A percentile compares a stretch with the other conserved stretches of the same genome.
Evolutionary conservation across 1,140 invertebrate genomes (phyloP).

Genomic region (Drosophila ironensis): DNA sequence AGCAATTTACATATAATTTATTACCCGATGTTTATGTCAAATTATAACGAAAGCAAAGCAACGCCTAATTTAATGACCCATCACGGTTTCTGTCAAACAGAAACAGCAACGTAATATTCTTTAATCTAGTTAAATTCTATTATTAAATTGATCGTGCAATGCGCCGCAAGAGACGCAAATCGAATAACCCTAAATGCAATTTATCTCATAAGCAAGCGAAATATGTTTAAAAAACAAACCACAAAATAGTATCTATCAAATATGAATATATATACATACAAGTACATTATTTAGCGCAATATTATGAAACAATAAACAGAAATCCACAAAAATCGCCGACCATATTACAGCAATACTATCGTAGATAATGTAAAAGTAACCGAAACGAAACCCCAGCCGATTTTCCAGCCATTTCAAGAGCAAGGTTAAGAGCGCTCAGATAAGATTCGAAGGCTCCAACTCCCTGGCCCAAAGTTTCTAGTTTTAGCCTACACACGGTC

Average conservation of each 20-base stretch:
- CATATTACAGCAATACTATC: conserved; percentile 3
- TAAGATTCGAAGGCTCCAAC: conserved; percentile 12
- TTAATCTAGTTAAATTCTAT: conserved; percentile 65
- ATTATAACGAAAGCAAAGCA: not conserved
- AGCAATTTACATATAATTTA: conserved; percentile 44
- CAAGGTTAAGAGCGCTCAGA: conserved; percentile 65
- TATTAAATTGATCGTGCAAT: conserved; percentile 62
- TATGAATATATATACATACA: conserved; percentile 43
- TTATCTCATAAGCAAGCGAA: conserved; percentile 38
- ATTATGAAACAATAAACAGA: conserved; percentile 49
- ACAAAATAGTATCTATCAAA: conserved; percentile 48
- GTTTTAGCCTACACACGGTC: conserved; percentile 23
- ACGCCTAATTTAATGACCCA: conserved; percentile 44
- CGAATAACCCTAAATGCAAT: conserved; percentile 34
- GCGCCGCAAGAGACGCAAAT: conserved; percentile 23
- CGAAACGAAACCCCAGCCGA: conserved; percentile 3
- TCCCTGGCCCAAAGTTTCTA: conserved; percentile 2
- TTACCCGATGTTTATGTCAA: conserved; percentile 25
- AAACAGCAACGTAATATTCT: conserved; percentile 34
- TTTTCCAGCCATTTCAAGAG: conserved; percentile 62
- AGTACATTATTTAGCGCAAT: conserved; percentile 75
- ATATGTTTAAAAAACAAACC: conserved; percentile 55
- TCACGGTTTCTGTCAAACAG: conserved; percentile 76
- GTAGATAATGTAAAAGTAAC: conserved; percentile 24
- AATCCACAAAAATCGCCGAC: not conserved